A percentile compares a stretch with the other conserved stretches of the same genome.
Conservation (phyloP, 2,797 vertebrate genomes). For the Margarornis squamiger region DNA sequence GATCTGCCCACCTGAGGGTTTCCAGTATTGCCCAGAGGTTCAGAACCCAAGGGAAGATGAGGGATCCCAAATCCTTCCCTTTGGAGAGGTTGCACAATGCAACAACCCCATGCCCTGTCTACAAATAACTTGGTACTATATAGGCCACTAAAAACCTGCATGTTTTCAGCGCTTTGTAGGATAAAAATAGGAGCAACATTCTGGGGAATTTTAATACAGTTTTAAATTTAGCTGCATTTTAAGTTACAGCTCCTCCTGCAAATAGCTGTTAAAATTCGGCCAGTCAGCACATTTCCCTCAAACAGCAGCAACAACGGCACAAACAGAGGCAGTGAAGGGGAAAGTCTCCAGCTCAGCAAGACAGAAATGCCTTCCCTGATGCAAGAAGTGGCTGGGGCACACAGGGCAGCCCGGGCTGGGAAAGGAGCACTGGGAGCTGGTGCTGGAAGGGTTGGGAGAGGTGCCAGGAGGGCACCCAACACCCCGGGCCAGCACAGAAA, state of each 20-base stretch:
- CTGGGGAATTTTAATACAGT: conserved; percentile 37
- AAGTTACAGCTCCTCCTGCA: conserved; percentile 51
- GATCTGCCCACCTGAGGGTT: background rate
- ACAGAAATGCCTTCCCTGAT: conserved; percentile 47
- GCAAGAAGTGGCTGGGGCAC: conserved; percentile 21
- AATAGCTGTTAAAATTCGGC: conserved; percentile 62
- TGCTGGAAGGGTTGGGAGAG: fast-evolving
- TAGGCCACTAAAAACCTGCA: conserved; percentile 19
- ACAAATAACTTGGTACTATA: background rate
- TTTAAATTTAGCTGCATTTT: conserved; percentile 65
- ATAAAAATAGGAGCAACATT: conserved; percentile 32
- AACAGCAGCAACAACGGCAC: conserved; percentile 57
- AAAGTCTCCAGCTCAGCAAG: conserved; percentile 75
- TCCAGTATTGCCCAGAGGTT: background rate
- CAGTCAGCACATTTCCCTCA: conserved; percentile 73
- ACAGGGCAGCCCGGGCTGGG: conserved; percentile 18
- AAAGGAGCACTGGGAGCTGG: conserved; percentile 9
- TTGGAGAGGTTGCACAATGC: background rate
- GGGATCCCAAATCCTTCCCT: background rate
- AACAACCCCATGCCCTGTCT: background rate
- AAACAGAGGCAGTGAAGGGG: conserved; percentile 56
- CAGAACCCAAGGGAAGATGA: background rate
- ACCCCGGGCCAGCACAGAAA: background rate
- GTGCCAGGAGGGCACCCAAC: background rate
- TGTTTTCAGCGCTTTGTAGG: background rate